A percentile compares a stretch with the other conserved stretches of the same genome.
Conservation (phyloP, 1,140 invertebrate species). For the Aphelinus certus region DNA sequence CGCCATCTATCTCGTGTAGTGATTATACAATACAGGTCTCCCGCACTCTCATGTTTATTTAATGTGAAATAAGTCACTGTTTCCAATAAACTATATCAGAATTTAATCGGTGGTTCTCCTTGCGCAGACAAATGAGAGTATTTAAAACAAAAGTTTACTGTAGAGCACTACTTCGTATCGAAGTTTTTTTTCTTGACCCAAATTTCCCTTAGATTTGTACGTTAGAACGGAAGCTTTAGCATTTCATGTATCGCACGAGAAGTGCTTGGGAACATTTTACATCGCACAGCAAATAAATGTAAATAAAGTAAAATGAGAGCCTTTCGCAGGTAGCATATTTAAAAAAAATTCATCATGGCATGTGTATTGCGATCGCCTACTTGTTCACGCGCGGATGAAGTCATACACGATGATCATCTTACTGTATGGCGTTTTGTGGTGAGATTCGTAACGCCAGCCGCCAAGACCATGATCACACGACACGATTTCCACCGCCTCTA, state of each 20-base stretch:
- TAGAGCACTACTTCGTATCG: constrained; percentile 5
- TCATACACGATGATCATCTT: constrained; percentile 17
- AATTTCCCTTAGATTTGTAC: too few species aligned
- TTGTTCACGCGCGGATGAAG: constrained; percentile 6
- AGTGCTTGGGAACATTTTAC: too few species aligned
- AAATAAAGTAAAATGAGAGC: too few species aligned
- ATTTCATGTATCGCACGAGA: too few species aligned
- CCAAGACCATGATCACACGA: too few species aligned
- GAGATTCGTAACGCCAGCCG: not conserved
- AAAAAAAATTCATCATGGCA: too few species aligned
- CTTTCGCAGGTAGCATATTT: too few species aligned
- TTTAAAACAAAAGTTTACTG: not conserved
- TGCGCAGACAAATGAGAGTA: not conserved
- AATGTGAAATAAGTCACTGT: not conserved
- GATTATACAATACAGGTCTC: not conserved
- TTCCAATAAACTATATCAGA: not conserved
- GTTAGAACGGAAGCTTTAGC: too few species aligned
- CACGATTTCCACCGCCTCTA: too few species aligned
- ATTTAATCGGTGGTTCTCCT: not conserved
- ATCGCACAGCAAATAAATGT: too few species aligned
- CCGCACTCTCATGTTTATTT: not conserved
- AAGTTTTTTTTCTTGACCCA: not conserved
- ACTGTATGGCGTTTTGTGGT: not conserved
- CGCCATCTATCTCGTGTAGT: too few species aligned
- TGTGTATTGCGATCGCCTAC: not conserved